Evolutionary conservation across 2,797 vertebrate genomes (phyloP).

Genomic region (Mormyrops attenuatus): DNA sequence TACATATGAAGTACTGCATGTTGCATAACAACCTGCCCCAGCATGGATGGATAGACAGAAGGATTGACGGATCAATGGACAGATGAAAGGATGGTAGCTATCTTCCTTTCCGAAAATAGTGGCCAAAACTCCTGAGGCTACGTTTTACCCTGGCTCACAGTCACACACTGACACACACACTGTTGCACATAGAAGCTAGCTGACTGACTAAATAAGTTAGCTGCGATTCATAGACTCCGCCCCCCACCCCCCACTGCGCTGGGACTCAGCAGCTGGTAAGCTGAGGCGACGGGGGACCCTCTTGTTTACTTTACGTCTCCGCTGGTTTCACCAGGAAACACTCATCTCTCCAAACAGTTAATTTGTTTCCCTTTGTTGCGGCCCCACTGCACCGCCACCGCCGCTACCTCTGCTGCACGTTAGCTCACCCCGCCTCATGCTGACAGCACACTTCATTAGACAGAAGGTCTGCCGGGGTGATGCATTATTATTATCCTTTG

Average conservation of each 20-base stretch:
- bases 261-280: slow-evolving; percentile 33
- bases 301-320: slow-evolving; percentile 38
- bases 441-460: slow-evolving; percentile 53
- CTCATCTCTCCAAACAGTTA: slow-evolving; percentile 38
- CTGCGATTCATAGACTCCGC: slow-evolving; percentile 35
- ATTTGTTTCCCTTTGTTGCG: slow-evolving; percentile 41
- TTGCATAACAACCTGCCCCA: neutral
- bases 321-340: slow-evolving; percentile 25
- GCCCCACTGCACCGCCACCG: neutral
- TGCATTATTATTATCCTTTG: slow-evolving; percentile 37
- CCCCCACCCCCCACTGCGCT: slow-evolving; percentile 27
- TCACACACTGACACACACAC: slow-evolving; percentile 6
- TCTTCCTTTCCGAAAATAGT: neutral
- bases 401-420: slow-evolving; percentile 23
- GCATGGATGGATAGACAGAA: neutral
- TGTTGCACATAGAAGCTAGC: neutral
- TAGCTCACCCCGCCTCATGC: slow-evolving; percentile 9
- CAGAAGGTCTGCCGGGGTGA: slow-evolving; percentile 52
- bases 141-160: neutral
- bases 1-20: neutral
- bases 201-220: slow-evolving; percentile 34
- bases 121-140: neutral
- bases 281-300: slow-evolving; percentile 30
- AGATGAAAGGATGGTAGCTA: neutral
- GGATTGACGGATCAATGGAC: neutral